A percentile compares a stretch with the other conserved stretches of the same genome.
These are phyloP conservation scores for Chrysemys picta DNA, from an alignment of 2,113 vertebrate species.

Conservation along the genomic window DNA sequence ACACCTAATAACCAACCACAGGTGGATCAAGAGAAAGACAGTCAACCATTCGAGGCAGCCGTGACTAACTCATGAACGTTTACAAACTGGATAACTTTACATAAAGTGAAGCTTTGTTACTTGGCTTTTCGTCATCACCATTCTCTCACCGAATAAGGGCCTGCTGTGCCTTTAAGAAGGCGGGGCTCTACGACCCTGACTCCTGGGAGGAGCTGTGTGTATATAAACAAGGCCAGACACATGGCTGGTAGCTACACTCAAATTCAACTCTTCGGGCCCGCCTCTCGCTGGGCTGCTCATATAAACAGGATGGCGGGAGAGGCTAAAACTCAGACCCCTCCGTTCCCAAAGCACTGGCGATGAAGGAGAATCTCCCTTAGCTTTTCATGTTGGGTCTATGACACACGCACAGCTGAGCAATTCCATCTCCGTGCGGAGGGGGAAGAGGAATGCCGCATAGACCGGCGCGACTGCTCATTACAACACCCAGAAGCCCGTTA, in stretches of 20 bases:
- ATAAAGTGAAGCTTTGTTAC: neutral
- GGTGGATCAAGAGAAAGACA: too few species aligned
- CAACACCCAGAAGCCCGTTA: neutral
- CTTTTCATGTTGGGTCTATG: neutral
- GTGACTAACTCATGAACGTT: too few species aligned
- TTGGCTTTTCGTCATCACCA: neutral
- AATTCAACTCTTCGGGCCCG: too few species aligned
- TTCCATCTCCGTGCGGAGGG: neutral
- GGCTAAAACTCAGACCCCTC: neutral
- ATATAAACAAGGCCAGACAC: neutral
- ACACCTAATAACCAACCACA: too few species aligned
- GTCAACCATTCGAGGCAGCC: too few species aligned
- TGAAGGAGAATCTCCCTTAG: neutral
- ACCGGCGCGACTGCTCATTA: neutral
- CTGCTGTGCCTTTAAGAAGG: neutral
- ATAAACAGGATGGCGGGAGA: neutral
- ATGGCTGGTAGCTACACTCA: neutral
- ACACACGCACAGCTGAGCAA: neutral
- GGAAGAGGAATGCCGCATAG: neutral
- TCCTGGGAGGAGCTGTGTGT: neutral
- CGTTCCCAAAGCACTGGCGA: neutral
- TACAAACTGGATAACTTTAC: too few species aligned
- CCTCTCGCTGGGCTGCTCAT: neutral
- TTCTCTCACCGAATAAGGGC: neutral
- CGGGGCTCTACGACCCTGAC: neutral